Base-by-base conservation (phyloP, 2,888 invertebrate genomes). In the Callyntrura sp. region DNA sequence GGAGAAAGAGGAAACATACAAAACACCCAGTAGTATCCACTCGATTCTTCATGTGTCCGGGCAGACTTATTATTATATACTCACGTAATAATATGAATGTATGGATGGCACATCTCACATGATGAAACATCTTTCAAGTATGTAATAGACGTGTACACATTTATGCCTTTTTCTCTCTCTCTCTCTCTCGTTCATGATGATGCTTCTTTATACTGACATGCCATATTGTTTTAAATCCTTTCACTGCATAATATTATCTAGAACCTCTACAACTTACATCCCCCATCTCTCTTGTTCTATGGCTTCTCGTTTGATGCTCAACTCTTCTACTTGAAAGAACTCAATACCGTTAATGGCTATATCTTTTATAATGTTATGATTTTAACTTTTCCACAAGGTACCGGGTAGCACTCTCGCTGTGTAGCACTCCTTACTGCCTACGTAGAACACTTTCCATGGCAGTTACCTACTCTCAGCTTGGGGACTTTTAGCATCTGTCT, bases 211-310 rank as follows among this genome's bases (percentile, higher is more conserved):
- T 82, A 87, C 79, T 82, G 87, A 87, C 87, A 82, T 87, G 82
- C 81, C 81, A 87, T 87, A 87, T 87, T 87, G 87, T 82, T 87
- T 87, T 82, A 87, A 87, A 87, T 87, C 87, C 87, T 87, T 87
- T 87, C 87, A 60, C 87, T 87, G 87, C 87, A 87, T 87, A 87
- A 87, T 82, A 82, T 87, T 82, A 87, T 78, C 79, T 35, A 79
- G 86, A 62, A 86, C 79, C 79, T 68, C 78, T 79, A 79, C 79
- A 86, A 86, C 86, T 86, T 79, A 78, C 85, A 85, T 78, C 65
- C 78, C n/a, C 85, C 78, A 86, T 86, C 86, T 79, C 86, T 86
- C 79, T 68, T 76, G 65, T 86, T 78, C n/a, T 14, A 17, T 62
- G 43, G 17, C 70, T 43, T n/a, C 65, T 79, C 43, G 0, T 60